Conservation (phyloP, 2,888 invertebrate species). For the Campoletis raptor region DNA sequence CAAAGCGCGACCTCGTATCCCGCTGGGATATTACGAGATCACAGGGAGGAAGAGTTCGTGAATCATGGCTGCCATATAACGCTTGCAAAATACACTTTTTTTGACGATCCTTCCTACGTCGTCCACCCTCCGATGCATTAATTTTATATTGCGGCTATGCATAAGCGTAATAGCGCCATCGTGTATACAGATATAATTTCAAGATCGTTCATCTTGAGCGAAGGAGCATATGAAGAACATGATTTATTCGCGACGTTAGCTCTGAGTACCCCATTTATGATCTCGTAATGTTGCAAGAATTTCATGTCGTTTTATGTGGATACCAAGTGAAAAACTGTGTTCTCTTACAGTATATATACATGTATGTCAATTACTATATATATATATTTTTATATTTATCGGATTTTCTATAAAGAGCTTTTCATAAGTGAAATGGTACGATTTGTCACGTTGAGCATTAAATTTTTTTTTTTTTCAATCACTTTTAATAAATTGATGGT, state of each 20-base stretch:
- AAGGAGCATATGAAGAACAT: slow-evolving; percentile 35
- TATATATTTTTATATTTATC: background rate
- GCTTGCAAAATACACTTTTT: slow-evolving; percentile 34
- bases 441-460: background rate
- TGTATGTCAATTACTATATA: background rate
- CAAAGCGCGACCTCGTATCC: slow-evolving; percentile 3
- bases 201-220: slow-evolving; percentile 21
- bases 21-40: slow-evolving; percentile 35
- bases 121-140: slow-evolving; percentile 34
- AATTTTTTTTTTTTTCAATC: background rate
- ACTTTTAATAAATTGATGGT: background rate
- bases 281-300: slow-evolving; percentile 53
- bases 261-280: slow-evolving; percentile 50
- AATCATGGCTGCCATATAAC: slow-evolving; percentile 44
- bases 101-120: slow-evolving; percentile 29
- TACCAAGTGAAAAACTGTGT: slow-evolving; percentile 57
- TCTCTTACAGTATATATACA: background rate
- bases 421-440: background rate
- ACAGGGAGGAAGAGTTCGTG: slow-evolving; percentile 39
- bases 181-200: slow-evolving; percentile 7
- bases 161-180: slow-evolving; percentile 27
- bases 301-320: slow-evolving; percentile 39
- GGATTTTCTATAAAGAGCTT: slow-evolving; percentile 3
- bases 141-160: slow-evolving; percentile 43
- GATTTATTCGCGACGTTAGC: slow-evolving; percentile 54